Percentiles rank a stretch among this genome's conserved stretches.
Evolutionary conservation across 2,888 invertebrate genomes (phyloP).

Genomic region (Atrina japonica): DNA sequence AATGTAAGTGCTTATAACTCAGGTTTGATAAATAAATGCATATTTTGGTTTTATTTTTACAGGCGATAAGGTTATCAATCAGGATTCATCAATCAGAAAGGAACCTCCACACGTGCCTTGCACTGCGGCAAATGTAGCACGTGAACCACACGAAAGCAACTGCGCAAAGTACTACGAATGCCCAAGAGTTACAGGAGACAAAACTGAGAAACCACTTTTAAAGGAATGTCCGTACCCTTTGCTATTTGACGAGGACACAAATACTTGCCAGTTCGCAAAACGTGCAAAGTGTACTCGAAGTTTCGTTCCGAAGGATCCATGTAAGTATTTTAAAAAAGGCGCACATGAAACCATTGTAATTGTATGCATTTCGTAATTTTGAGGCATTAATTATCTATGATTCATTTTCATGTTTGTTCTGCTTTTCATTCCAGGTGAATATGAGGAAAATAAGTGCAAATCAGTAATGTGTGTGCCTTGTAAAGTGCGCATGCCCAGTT

Average conservation of each 20-base stretch:
- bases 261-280: slow-evolving; percentile 24
- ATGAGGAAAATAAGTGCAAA: slow-evolving; percentile 28
- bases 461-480: slow-evolving; percentile 33
- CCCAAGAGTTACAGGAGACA: background rate
- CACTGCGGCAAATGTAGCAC: background rate
- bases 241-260: slow-evolving; percentile 36
- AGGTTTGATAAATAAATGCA: too few species aligned
- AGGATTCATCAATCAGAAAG: too few species aligned
- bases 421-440: slow-evolving; percentile 33
- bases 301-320: slow-evolving; percentile 32
- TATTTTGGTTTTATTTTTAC: too few species aligned
- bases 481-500: slow-evolving; percentile 25
- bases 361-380: too few species aligned
- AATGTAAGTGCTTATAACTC: too few species aligned
- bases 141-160: slow-evolving; percentile 7
- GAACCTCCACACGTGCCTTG: too few species aligned
- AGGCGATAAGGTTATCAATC: too few species aligned
- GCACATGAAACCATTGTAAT: background rate
- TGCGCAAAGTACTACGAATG: slow-evolving; percentile 39
- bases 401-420: too few species aligned
- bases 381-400: too few species aligned
- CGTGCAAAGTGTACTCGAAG: slow-evolving; percentile 31
- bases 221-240: slow-evolving; percentile 42
- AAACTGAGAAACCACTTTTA: background rate
- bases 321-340: slow-evolving; percentile 28